Base-by-base conservation (phyloP, 2,888 invertebrate genomes). In the Ophraella communa region DNA sequence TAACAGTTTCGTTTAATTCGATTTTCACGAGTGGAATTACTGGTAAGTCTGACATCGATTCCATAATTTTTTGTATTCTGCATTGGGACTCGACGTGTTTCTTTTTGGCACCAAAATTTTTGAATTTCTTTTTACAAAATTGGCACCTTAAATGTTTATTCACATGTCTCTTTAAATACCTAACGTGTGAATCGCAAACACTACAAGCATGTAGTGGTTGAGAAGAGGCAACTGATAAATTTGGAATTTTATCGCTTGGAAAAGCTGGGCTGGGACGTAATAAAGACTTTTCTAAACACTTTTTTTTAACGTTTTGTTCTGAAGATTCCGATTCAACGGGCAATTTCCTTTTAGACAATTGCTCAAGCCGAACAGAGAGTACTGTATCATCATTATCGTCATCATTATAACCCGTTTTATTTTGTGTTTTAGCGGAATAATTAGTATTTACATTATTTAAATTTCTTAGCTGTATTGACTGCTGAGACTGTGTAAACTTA, bases 91-190 rank as follows among this genome's bases (percentile, higher is more conserved):
- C 57, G 5, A 73, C 30, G 53, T 76, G 77, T 11, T 69, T 45
- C 7, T 67, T 52, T 42, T 73, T 73, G 11, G 24, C 23, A 4
- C 65, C 65, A 27, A 74, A 52, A 0, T 69, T 66, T 44, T 61
- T 64, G 60, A 75, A 75, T 42, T 54, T 62, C 4, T 27, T 23
- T 47, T 68, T 75, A 47, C 77, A 77, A 52, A 76, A 74, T 27
- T 70, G 72, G 54, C 77, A 77, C 18, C 63, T 65, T 49, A 69
- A 69, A 55, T 76, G 77, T 35, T 60, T 69, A 3, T 14, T 39
- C 45, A 60, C 59, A 54, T 77, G 77, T 20, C 35, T 58, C 35
- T 69, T 71, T 23, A 77, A 58, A 11, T 69, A 68, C 45, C 47
- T 67, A 0, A 62, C 44, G 21, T 21, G 69, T 23, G 67, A 54